Evolutionary conservation across 2,113 vertebrate genomes (phyloP), one percentile per base, ranked within the genome.

Genomic region (Hippotragus niger): DNA sequence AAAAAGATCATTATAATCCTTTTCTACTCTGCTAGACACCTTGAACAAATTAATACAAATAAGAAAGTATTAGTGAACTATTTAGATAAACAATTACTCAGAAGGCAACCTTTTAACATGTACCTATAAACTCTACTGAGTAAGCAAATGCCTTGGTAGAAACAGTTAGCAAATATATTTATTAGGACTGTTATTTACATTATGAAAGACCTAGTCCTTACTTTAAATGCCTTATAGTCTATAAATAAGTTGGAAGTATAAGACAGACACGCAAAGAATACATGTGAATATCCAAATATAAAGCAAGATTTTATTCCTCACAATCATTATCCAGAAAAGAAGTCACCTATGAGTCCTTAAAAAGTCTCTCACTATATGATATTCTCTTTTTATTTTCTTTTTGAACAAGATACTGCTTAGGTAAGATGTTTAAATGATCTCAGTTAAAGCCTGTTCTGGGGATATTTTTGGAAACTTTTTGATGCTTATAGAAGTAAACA

Each of bases 1-100:
- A 97, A 99, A 99, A 94, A 99, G 99, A 88, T 99, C 99, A 0
- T 99, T 98, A 14, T 99, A 99, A 95, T 99, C 99, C 62, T 99
- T 99, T 91, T 98, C 83, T 29, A 93, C 96, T 76, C 97, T 47
- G 88, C 57, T 80, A 45, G 96, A 88, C 16, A 94, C 98, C 99
- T 99, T 86, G 78, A 98, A 95, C 0, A 98, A 98, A 50, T 80
- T 0, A 96, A 83, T 12, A 91, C 16, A 78, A 17, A 91, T 90
- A 50, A 96, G 25, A 88, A 94, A 84, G 6, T 40, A 95, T 76
- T 71, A 96, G 87, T 85, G 55, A 93, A 55, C 13, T 67, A 95
- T 90, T 47, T 78, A 43, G 36, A 74, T 45, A 93, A 96, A 84
- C 10, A 86, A 14, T 55, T 47, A 97, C 27, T 84, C 52, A 97